Base-by-base conservation (phyloP, 2,888 invertebrate genomes). In the Caenorhabditis japonica region DNA sequence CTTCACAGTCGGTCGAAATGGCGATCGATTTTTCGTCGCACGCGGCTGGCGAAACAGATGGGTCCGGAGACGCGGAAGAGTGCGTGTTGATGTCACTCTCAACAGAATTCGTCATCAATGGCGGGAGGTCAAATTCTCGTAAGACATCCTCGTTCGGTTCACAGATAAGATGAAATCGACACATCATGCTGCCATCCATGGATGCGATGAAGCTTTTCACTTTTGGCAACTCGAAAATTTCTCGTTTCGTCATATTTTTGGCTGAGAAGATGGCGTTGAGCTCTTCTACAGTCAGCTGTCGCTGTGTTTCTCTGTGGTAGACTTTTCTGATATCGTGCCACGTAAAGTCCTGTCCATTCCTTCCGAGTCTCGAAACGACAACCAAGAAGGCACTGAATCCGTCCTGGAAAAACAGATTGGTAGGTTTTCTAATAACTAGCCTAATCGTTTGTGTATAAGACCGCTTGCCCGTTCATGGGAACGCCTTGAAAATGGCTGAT, bases 241-340 rank as follows among this genome's bases (percentile, higher is more conserved):
- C 68, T 41, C 53, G 41, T 66, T 74, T 74, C 8, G 74, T 74
- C 23, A 62, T n/a, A 36, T 59, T 69, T 12, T 69, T 68, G 0
- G 34, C 43, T 1, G 38, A 27, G 43, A 68, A 74, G 27, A 74
- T 61, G 1, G 61, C 61, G 21, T 74, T 74, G n/a, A 74, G 46
- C 21, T 74, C 74, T 25, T 74, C 74, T 7, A 46, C 68, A 10
- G 68, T 74, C 17, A 74, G 62, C 12, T 43, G 61, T 12, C 74
- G 56, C n/a, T 47, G 46, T 3, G 68, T 74, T 12, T 74, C 74
- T 17, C 58, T 68, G 23, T 62, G 62, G 58, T 74, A 74, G n/a
- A 58, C 52, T 13, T 74, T 74, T 58, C 74, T 36, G 5, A 74
- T n/a, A 44, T 74, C 74, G 19, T 74, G 74, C 74, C 74, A 74